Evolutionary conservation across 37 sponge, comb jelly and placozoan species (phyloP).

Genomic region (Corticium candelabrum): DNA sequence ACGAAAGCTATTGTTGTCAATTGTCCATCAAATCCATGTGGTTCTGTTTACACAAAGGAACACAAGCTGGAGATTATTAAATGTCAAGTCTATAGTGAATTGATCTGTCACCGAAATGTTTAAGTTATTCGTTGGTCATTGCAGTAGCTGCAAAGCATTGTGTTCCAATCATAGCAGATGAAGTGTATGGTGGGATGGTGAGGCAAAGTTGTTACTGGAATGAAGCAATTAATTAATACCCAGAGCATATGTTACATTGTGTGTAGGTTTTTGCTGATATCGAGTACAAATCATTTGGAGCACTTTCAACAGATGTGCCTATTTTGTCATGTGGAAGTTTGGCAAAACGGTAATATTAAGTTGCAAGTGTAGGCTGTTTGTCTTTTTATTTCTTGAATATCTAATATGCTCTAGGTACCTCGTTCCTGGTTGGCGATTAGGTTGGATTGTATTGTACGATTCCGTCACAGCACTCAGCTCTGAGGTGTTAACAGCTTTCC

Average conservation of each 20-base stretch:
- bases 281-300: slow-evolving; percentile 37
- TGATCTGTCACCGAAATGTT: too few relatives aligned
- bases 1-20: slow-evolving; percentile 67
- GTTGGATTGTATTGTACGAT: slow-evolving; percentile 89
- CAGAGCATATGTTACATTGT: not conserved
- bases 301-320: slow-evolving; percentile 63
- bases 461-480: too few relatives aligned
- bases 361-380: too few relatives aligned
- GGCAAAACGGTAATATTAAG: slow-evolving; percentile 47
- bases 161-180: slow-evolving; percentile 82
- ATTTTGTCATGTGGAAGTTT: slow-evolving; percentile 68
- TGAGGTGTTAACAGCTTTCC: too few relatives aligned
- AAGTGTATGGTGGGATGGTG: slow-evolving; percentile 77
- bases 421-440: slow-evolving; percentile 95
- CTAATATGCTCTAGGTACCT: slow-evolving; percentile 41
- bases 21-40: slow-evolving; percentile 95
- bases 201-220: not conserved
- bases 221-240: not conserved
- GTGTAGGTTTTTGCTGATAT: slow-evolving; percentile 47
- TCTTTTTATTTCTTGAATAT: too few relatives aligned
- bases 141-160: slow-evolving; percentile 59
- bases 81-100: not conserved
- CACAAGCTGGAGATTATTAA: slow-evolving; percentile 56
- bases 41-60: slow-evolving; percentile 66
- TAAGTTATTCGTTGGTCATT: not conserved